Percentiles rank a stretch among this genome's conserved stretches.
phyloP scores from a whole-genome alignment of 2,888 invertebrate genomes.

The Chrysodeixis includens region DNA sequence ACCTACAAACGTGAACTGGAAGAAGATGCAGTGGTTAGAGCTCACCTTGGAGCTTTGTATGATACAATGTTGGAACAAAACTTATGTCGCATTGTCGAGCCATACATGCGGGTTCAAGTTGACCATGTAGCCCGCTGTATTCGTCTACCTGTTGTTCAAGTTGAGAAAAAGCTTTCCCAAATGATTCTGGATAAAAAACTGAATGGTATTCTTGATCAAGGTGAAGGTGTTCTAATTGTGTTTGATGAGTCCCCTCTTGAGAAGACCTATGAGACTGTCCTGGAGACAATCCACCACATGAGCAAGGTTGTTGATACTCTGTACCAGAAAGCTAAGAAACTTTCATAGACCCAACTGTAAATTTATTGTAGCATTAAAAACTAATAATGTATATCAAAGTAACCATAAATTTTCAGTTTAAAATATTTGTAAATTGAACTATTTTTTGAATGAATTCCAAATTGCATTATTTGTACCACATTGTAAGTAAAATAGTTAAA shows the following conservation, averaged over 20 bases:
- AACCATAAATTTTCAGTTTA: constrained; percentile 84
- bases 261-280: constrained; percentile 98
- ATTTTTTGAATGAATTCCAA: constrained; percentile 82
- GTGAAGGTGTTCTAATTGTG: constrained; percentile 98
- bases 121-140: constrained; percentile 97
- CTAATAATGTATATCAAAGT: constrained; percentile 84
- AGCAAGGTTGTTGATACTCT: constrained; percentile 99
- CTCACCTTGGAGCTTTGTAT: constrained; percentile 98
- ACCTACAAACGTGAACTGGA: constrained; percentile 96
- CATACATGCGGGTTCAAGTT: constrained; percentile 98
- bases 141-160: constrained; percentile 95
- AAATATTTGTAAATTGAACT: constrained; percentile 78
- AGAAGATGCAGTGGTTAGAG: constrained; percentile 98
- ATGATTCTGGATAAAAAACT: constrained; percentile 99
- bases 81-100: constrained; percentile 99
- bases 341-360: constrained; percentile 91
- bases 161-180: constrained; percentile 99
- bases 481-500: constrained; percentile 70
- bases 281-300: constrained; percentile 99
- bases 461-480: constrained; percentile 74
- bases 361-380: constrained; percentile 85
- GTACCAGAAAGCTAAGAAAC: constrained; percentile 99
- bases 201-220: constrained; percentile 99
- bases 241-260: constrained; percentile 98
- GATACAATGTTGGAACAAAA: constrained; percentile 99